Conservation (phyloP, 2,888 invertebrate genomes). For the Hypena proboscidalis region DNA sequence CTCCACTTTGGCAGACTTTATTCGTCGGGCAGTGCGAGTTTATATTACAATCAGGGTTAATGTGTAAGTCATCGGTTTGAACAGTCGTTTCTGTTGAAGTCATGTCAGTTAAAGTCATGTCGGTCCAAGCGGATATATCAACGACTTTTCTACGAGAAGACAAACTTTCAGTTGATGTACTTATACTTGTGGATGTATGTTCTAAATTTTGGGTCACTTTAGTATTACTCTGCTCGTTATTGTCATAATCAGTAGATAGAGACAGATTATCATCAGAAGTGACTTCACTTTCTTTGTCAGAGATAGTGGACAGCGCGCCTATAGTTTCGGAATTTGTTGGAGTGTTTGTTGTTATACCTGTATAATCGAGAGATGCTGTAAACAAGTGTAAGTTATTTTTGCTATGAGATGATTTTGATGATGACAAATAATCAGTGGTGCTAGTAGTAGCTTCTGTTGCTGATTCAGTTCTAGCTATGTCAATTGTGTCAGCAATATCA, state of each 20-base stretch:
- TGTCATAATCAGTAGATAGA: conserved; percentile 2
- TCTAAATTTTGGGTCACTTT: conserved; percentile 22
- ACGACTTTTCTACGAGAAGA: conserved; percentile 75
- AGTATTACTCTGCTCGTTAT: conserved; percentile 6
- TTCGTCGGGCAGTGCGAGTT: conserved; percentile 87
- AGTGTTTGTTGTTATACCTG: conserved; percentile 8
- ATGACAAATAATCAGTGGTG: neutral
- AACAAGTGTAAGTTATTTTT: no score
- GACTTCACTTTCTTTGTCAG: neutral
- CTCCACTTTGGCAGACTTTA: conserved; percentile 87
- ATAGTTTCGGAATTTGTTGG: no score
- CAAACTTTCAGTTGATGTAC: conserved; percentile 72
- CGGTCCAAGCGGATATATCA: conserved; percentile 79
- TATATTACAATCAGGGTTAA: conserved; percentile 82
- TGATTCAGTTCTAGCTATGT: no score
- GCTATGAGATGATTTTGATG: neutral
- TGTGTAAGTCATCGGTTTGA: conserved; percentile 50
- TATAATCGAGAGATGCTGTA: no score
- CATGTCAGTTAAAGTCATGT: conserved; percentile 68
- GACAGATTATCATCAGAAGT: conserved; percentile 1
- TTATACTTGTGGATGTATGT: conserved; percentile 49
- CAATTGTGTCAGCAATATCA: no score
- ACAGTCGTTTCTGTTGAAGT: conserved; percentile 68
- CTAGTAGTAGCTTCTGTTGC: no score
- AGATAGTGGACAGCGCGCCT: conserved; percentile 5